Base-by-base conservation (phyloP, 2,888 invertebrate species). In the Scrobipalpa atriplicella region DNA sequence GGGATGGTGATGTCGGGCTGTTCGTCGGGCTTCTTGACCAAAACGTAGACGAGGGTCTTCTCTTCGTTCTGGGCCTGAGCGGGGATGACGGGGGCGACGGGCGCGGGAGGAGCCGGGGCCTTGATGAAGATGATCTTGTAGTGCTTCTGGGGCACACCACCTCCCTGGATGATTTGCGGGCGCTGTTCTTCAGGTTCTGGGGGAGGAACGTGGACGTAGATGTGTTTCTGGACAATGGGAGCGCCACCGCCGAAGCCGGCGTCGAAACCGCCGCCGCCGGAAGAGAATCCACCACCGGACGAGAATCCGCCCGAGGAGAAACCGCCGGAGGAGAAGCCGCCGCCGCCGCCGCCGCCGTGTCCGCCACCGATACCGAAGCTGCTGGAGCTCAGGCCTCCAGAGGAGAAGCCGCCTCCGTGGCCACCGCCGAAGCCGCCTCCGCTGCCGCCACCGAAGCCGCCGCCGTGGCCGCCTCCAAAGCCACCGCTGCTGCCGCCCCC, bases 111-210 rank as follows among this genome's bases (percentile, higher is more conserved):
- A 73, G 96, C 95, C 68, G 96, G 96, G 70, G 96, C 96, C 93
- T 96, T 96, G 91, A 96, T 96, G 95, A 96, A 96, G 93, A 96
- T 96, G 90, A 96, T 96, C 88, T 96, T 96, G 94, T 96, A 96
- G 91, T 96, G 96, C 81, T 96, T 96, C 89, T 96, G 96, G 79
- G 95, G 89, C 62, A 95, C 93, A 68, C 95, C 94, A 58, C 95
- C 94, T 11, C 94, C 93, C 66, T 92, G 91, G 80, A 95, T 94
- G 67, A 95, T 94, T 81, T 95, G 94, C 71, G 94, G 93, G 74
- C 95, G 95, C 80, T 94, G 94, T 84, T 94, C 94, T 90, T 95
- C 95, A 52, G 95, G 96, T 88, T 96, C 96, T 94, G 96, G 96
- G 84, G 96, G 96, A 65, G 96, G 96, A 60, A 96, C 96, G 84